A percentile compares a stretch with the other conserved stretches of the same genome.
Conservation (phyloP, 1,140 invertebrate species). For the Drosophila pseudoobscura region DNA sequence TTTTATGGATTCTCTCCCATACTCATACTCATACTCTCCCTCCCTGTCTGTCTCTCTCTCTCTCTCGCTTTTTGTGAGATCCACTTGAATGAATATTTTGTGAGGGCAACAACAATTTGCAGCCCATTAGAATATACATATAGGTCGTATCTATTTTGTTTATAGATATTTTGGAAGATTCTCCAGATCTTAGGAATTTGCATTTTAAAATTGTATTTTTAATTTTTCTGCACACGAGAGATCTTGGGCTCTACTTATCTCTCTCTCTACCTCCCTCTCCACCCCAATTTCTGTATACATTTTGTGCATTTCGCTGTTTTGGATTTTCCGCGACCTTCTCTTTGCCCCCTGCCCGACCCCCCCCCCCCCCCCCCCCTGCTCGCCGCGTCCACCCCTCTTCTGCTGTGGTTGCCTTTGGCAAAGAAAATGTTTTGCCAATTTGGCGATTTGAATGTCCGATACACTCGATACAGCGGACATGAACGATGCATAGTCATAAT, state of each 20-base stretch:
- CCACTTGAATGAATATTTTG: constrained; percentile 16
- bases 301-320: constrained; percentile 16
- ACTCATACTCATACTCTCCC: too few relatives aligned
- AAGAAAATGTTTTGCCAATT: constrained; percentile 61
- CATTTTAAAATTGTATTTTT: neutral
- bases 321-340: constrained; percentile 46
- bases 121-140: neutral
- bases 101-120: constrained; percentile 6
- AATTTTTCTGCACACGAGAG: constrained; percentile 4
- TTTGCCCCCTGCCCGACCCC: neutral
- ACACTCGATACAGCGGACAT: constrained; percentile 46
- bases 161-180: constrained; percentile 21
- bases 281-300: neutral
- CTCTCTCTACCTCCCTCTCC: constrained; percentile 6
- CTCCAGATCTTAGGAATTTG: constrained; percentile 27
- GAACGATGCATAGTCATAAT: constrained; percentile 60
- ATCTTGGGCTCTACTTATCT: constrained; percentile 7
- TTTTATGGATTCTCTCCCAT: too few relatives aligned
- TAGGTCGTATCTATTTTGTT: constrained; percentile 2
- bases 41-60: neutral
- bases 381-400: too few relatives aligned
- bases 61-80: neutral
- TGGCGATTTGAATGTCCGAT: constrained; percentile 68
- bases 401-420: constrained; percentile 26
- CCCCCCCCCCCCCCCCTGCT: too few relatives aligned